These are phyloP conservation scores for Galemys pyrenaicus DNA, from an alignment of 2,113 vertebrate species.

Conservation along the genomic window DNA sequence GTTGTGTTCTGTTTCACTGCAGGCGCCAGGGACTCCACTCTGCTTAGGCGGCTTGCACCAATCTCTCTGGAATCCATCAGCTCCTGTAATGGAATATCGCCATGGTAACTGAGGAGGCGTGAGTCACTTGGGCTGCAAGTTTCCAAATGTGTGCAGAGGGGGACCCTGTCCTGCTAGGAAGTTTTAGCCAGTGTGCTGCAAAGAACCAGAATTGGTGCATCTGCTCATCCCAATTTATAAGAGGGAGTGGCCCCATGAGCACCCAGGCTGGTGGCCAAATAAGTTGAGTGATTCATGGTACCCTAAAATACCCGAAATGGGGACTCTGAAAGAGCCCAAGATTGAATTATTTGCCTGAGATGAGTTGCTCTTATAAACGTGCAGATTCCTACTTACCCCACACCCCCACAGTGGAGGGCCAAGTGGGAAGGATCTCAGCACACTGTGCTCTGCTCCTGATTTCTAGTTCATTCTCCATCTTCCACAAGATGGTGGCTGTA, in stretches of 20 bases:
- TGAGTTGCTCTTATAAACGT: background rate
- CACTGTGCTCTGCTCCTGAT: background rate
- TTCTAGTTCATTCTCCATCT: background rate
- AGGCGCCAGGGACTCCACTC: conserved; percentile 89
- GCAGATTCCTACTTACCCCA: rapidly evolving
- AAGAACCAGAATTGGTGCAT: background rate
- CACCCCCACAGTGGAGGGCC: background rate
- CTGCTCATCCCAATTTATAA: background rate
- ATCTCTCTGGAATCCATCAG: conserved; percentile 92
- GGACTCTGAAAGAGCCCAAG: background rate
- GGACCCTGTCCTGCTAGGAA: conserved; percentile 45
- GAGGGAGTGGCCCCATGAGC: background rate
- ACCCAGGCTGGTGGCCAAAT: background rate
- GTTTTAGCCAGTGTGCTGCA: background rate
- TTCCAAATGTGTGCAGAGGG: conserved; percentile 47
- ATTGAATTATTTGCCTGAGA: background rate
- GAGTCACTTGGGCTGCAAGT: conserved; percentile 66
- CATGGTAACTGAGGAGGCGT: conserved; percentile 87
- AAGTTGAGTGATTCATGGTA: rapidly evolving
- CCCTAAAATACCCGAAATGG: rapidly evolving
- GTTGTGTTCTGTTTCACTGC: conserved; percentile 89
- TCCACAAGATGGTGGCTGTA: background rate
- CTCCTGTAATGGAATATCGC: conserved; percentile 93
- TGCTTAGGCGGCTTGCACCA: conserved; percentile 91
- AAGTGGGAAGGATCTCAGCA: background rate